These are phyloP conservation scores for Erebia aethiops DNA, from an alignment of 2,888 invertebrate species.

Conservation along the genomic window DNA sequence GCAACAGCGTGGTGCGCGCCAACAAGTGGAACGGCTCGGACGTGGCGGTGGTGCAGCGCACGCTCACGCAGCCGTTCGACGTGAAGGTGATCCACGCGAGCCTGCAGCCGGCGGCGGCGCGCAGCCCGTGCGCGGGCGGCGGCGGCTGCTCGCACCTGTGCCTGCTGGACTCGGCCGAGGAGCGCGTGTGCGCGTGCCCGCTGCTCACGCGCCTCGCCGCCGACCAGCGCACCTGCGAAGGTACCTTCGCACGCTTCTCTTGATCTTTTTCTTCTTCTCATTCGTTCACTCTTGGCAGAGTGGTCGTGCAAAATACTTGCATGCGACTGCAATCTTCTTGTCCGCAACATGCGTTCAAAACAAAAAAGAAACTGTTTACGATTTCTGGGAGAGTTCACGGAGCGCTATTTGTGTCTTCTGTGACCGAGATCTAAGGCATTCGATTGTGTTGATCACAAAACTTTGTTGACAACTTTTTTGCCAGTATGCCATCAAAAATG, in stretches of 20 bases:
- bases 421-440: no score
- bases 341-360: no score
- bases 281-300: no score
- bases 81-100: conserved; percentile 84
- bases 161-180: conserved; percentile 85
- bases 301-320: no score
- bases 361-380: no score
- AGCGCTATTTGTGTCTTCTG: no score
- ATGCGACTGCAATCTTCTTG: no score
- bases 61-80: conserved; percentile 95
- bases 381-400: no score
- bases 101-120: conserved; percentile 63
- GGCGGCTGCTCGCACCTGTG: conserved; percentile 93
- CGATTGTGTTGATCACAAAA: no score
- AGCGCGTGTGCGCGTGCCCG: conserved; percentile 91
- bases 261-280: no score
- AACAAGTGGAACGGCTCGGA: conserved; percentile 94
- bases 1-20: conserved; percentile 92
- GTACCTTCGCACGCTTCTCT: conserved; percentile 53
- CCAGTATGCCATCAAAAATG: no score
- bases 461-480: no score
- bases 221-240: conserved; percentile 86
- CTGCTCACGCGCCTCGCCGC: conserved; percentile 90
- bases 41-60: conserved; percentile 90
- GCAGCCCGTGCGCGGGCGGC: conserved; percentile 86